Evolutionary conservation across 2,797 vertebrate species (phyloP).

Genomic region (Falco berigora): DNA sequence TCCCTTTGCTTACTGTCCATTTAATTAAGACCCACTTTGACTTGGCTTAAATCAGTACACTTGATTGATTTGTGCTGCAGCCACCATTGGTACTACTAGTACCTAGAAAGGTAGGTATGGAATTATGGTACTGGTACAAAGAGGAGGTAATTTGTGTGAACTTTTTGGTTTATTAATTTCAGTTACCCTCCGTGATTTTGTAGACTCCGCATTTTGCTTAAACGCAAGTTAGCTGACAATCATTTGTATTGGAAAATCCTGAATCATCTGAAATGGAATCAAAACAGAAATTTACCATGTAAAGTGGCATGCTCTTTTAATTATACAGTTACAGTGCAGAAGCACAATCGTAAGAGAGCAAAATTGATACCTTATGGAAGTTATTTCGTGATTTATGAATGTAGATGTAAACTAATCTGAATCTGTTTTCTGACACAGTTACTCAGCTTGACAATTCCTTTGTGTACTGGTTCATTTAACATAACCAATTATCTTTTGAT

Average conservation of each 20-base stretch:
- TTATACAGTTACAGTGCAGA: neutral
- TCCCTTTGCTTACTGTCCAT: neutral
- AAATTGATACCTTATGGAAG: neutral
- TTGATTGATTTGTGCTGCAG: neutral
- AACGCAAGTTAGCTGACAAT: neutral
- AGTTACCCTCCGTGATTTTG: neutral
- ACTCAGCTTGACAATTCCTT: conserved; percentile 20
- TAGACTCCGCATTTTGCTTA: conserved; percentile 3
- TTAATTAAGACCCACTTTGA: neutral
- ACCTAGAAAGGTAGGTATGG: neutral
- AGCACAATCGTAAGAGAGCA: neutral
- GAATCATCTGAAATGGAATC: neutral
- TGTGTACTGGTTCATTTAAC: conserved; percentile 36
- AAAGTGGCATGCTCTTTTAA: neutral
- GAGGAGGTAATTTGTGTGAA: neutral
- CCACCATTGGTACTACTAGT: neutral
- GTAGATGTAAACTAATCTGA: neutral
- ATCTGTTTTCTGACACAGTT: neutral
- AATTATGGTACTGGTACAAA: neutral
- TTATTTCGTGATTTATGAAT: neutral
- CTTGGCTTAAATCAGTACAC: neutral
- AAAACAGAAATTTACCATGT: neutral
- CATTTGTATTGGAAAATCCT: neutral
- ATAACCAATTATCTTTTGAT: conserved; percentile 60
- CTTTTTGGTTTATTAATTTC: neutral